Base-by-base conservation (phyloP, 2,888 invertebrate species). In the Torymus auratus region DNA sequence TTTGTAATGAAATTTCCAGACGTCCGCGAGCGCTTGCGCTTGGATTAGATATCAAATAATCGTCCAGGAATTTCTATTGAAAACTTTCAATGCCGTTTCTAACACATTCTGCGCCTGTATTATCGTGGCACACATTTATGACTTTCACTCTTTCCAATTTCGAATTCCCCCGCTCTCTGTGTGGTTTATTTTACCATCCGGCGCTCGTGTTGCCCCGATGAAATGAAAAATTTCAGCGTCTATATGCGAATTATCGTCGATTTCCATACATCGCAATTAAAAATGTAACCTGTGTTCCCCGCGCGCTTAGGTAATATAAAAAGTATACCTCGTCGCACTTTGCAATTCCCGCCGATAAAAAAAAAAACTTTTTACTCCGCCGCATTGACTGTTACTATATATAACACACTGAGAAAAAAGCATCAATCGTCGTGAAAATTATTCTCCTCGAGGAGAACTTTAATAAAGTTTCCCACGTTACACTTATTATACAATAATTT, bases 121-220 rank as follows among this genome's bases (percentile, higher is more conserved):
- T 28, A 73, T 41, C 41, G 41, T 41, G 70, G 73, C 73, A 60
- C 56, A 77, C 69, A 70, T 81, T 77, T 70, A 69, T 64, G 71
- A 80, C 76, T 81, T 81, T 77, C 74, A 65, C 77, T 81, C 52
- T 78, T 73, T 70, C 50, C 50, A 73, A 70, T 73, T 78, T 15
- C 55, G 73, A 64, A 78, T 74, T 70, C 28, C 60, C 15, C 11
- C n/a, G 41, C 41, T n/a, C n/a, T n/a, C n/a, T 28, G 5, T 41
- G 41, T 50, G 20, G 15, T 68, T 78, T 73, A 73, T 78, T 65
- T 78, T 65, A 11, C 20, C 67, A 41, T 10, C 20, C 20, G 20
- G 20, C 7, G 7, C 41, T 41, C 41, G 20, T n/a, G 12, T 28
- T 1, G 28, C 11, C 7, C 53, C 13, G 52, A 69, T 70, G 70